These are phyloP conservation scores for Acanthurus lineatus DNA, from an alignment of 2,797 vertebrate species.

Conservation along the genomic window DNA sequence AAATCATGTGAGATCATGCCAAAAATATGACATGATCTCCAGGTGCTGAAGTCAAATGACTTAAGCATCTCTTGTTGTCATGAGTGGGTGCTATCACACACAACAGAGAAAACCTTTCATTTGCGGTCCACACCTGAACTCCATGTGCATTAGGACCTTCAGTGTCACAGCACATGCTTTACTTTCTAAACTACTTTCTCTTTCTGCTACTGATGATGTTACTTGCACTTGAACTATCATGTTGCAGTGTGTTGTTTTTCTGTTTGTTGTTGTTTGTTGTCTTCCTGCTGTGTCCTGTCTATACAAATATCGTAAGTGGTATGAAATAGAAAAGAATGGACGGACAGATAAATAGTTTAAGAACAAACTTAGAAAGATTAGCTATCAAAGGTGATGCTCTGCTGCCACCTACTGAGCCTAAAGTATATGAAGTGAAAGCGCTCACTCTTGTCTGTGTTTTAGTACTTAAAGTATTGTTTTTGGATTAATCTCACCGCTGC, in stretches of 20 bases:
- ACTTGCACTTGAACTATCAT: not conserved
- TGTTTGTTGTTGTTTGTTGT: too few species aligned
- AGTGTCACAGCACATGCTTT: not conserved
- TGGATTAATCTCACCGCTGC: too few species aligned
- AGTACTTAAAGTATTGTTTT: too few species aligned
- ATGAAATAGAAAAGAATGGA: too few species aligned
- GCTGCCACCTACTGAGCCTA: constrained; percentile 57
- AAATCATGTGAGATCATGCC: not conserved
- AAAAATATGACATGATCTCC: not conserved
- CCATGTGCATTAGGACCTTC: not conserved
- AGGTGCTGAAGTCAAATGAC: not conserved
- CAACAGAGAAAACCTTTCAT: not conserved
- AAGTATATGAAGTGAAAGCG: too few species aligned
- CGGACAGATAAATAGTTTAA: not conserved
- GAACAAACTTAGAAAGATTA: not conserved
- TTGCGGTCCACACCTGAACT: not conserved
- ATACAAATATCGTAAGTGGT: too few species aligned
- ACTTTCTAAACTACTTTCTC: not conserved
- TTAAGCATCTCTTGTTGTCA: not conserved
- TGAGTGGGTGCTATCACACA: not conserved
- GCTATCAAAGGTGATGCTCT: constrained; percentile 14
- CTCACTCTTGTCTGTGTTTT: too few species aligned
- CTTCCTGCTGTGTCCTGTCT: not conserved
- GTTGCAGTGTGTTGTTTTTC: too few species aligned
- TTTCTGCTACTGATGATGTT: not conserved